Conservation (phyloP, 2,888 invertebrate species). For the Chalcosyrphus nemorum region DNA sequence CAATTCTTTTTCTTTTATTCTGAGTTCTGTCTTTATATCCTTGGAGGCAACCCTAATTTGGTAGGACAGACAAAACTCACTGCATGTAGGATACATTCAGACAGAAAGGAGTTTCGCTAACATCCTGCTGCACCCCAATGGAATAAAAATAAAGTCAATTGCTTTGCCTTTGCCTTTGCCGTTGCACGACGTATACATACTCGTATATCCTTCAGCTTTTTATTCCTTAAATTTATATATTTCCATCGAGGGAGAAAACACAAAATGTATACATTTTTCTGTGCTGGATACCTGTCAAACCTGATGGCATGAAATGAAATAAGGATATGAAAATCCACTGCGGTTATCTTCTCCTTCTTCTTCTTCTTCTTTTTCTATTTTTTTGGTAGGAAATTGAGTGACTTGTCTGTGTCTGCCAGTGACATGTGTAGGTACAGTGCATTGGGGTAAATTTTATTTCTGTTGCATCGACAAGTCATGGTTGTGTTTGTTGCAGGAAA, state of each 20-base stretch:
- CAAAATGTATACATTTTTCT: background rate
- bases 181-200: background rate
- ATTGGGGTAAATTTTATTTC: constrained; percentile 41
- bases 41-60: constrained; percentile 41
- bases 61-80: constrained; percentile 19
- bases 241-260: background rate
- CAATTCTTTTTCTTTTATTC: constrained; percentile 11
- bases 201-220: background rate
- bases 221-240: constrained; percentile 20
- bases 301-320: constrained; percentile 33
- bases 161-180: background rate
- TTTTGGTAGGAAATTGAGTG: constrained; percentile 31
- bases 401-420: constrained; percentile 44
- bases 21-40: constrained; percentile 19
- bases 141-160: constrained; percentile 36
- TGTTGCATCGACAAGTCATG: constrained; percentile 2
- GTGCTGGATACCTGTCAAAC: constrained; percentile 51
- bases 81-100: background rate
- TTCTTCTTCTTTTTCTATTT: constrained; percentile 14
- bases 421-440: constrained; percentile 27
- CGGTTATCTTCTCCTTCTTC: constrained; percentile 46
- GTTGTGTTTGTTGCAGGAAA: constrained; percentile 8
- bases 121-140: constrained; percentile 37
- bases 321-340: constrained; percentile 54
- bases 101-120: background rate